Evolutionary conservation across 2,797 vertebrate species (phyloP).

Genomic region (Odontamblyopus rebecca): DNA sequence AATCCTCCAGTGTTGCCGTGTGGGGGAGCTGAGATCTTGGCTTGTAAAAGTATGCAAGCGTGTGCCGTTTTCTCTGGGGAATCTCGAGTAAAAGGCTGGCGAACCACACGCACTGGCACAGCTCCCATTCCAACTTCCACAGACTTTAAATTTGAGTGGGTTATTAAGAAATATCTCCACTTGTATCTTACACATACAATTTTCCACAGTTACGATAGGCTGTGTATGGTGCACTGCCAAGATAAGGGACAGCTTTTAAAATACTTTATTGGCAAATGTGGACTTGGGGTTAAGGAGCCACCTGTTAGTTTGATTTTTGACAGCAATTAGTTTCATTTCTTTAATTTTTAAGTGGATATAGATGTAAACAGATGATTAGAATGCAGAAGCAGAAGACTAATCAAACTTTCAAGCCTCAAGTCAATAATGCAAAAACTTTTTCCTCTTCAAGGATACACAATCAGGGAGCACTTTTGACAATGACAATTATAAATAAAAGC

Average conservation of each 20-base stretch:
- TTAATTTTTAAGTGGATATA: not conserved
- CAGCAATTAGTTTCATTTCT: not conserved
- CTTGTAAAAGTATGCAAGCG: constrained; percentile 6
- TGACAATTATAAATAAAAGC: not conserved
- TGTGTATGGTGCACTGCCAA: not conserved
- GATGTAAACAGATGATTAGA: constrained; percentile 1
- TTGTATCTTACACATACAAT: constrained; percentile 9
- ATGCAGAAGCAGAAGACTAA: not conserved
- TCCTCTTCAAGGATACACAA: not conserved
- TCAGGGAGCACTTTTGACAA: not conserved
- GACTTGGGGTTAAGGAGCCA: not conserved
- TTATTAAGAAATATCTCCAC: not conserved
- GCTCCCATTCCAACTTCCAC: constrained; percentile 2
- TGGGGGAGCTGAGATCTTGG: constrained; percentile 6
- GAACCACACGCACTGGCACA: not conserved
- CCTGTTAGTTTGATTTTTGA: not conserved
- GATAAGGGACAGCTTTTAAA: constrained; percentile 1
- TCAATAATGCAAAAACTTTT: not conserved
- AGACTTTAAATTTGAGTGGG: constrained; percentile 9
- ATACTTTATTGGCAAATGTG: not conserved
- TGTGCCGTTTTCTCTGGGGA: constrained; percentile 6
- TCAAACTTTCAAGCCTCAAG: not conserved
- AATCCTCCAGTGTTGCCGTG: constrained; percentile 6
- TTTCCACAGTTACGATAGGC: not conserved
- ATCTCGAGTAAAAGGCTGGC: constrained; percentile 5